Percentiles rank a stretch among this genome's conserved stretches.
Evolutionary conservation across 2,797 vertebrate species (phyloP).

Genomic region (Masticophis lateralis): DNA sequence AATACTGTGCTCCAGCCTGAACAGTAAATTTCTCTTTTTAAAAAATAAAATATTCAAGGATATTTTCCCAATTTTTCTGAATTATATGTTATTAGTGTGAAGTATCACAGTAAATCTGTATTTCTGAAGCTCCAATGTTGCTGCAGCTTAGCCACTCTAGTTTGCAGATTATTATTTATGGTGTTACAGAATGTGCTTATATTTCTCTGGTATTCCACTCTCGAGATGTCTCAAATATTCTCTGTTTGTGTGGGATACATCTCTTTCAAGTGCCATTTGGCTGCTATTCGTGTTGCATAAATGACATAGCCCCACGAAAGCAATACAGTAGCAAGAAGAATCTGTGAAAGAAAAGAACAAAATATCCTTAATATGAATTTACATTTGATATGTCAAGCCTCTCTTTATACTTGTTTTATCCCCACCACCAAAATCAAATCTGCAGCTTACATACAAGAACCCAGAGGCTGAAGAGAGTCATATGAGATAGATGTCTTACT

Average conservation of each 20-base stretch:
- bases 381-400: background rate
- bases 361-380: background rate
- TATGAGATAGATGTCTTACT: background rate
- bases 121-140: background rate
- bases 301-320: conserved; percentile 81
- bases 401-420: background rate
- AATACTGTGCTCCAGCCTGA: background rate
- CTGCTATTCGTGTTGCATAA: conserved; percentile 73
- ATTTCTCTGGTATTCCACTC: background rate
- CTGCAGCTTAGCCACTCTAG: background rate
- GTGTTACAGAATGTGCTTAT: background rate
- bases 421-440: background rate
- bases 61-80: background rate
- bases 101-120: background rate
- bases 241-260: conserved; percentile 18
- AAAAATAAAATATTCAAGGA: background rate
- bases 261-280: conserved; percentile 70
- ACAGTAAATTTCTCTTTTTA: background rate
- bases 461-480: background rate
- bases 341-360: conserved; percentile 50
- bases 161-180: background rate
- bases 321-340: conserved; percentile 70
- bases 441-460: background rate
- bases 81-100: background rate
- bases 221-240: background rate